phyloP scores from a whole-genome alignment of 2,888 invertebrate species.

The Odontocerum albicorne region DNA sequence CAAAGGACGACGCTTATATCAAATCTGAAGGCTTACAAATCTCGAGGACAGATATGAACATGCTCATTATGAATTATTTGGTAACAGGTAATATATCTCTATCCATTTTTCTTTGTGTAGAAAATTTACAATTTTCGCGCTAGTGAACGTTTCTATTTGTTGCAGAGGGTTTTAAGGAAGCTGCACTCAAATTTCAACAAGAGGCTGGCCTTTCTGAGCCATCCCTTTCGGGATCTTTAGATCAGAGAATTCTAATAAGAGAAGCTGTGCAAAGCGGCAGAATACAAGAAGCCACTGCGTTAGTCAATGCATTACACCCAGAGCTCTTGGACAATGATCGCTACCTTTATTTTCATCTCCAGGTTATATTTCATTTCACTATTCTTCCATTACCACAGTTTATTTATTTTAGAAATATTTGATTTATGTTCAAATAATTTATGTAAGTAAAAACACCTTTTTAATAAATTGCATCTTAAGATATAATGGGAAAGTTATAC shows the following conservation, averaged over 20 bases:
- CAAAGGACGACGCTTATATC: constrained; percentile 75
- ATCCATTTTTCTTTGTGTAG: neutral
- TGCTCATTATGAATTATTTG: constrained; percentile 97
- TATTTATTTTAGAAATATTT: no score
- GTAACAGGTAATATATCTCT: no score
- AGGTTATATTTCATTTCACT: no score
- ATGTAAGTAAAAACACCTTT: no score
- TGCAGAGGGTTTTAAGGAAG: constrained; percentile 92
- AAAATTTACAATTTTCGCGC: neutral
- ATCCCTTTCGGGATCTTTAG: constrained; percentile 71
- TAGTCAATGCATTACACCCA: constrained; percentile 93
- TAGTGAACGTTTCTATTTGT: no score
- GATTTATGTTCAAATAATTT: no score
- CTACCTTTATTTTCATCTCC: constrained; percentile 93
- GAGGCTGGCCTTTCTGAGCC: constrained; percentile 78
- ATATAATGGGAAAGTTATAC: no score
- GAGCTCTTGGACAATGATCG: constrained; percentile 93
- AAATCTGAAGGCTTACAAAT: constrained; percentile 77
- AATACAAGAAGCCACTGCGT: constrained; percentile 89
- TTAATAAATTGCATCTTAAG: no score
- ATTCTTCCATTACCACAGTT: no score
- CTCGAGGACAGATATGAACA: constrained; percentile 92
- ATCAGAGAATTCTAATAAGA: constrained; percentile 89
- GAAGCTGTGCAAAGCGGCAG: constrained; percentile 92
- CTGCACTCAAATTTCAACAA: constrained; percentile 93